Percentiles rank a stretch among this genome's conserved stretches.
Conservation (phyloP, 1,140 invertebrate species). For the Drosophila sp. region DNA sequence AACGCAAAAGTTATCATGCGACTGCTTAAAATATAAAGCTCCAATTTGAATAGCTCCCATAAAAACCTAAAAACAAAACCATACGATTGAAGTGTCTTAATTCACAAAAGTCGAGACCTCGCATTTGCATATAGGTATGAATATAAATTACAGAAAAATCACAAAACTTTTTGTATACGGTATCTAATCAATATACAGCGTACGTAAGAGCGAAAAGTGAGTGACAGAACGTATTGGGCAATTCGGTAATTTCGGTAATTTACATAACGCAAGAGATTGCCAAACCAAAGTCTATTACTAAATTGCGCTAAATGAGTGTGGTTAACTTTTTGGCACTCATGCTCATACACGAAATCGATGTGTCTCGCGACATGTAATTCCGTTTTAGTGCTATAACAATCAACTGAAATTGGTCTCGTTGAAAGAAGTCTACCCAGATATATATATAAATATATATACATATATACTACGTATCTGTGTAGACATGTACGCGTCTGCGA, state of each 20-base stretch:
- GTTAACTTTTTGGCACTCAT: slow-evolving; percentile 7
- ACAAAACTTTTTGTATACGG: neutral
- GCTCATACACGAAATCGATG: neutral
- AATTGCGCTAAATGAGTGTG: slow-evolving; percentile 17
- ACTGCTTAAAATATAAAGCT: slow-evolving; percentile 22
- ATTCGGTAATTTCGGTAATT: slow-evolving; percentile 6
- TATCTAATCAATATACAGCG: neutral
- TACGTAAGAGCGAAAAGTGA: neutral
- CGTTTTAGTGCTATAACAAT: slow-evolving; percentile 7
- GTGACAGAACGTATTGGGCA: slow-evolving; percentile 16
- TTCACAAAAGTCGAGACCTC: neutral
- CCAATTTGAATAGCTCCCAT: slow-evolving; percentile 20
- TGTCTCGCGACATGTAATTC: neutral
- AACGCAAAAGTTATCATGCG: slow-evolving; percentile 17
- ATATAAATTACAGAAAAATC: neutral
- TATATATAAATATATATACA: neutral
- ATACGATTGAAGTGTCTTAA: neutral
- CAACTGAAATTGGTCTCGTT: slow-evolving; percentile 1
- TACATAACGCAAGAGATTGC: slow-evolving; percentile 7
- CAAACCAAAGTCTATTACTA: slow-evolving; percentile 3
- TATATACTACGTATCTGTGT: neutral
- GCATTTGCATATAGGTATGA: slow-evolving; percentile 19
- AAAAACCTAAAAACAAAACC: neutral
- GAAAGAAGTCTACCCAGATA: slow-evolving; percentile 3
- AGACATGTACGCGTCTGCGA: slow-evolving; percentile 11